Conservation (phyloP, 2,113 vertebrate species). For the Lagopus muta region DNA sequence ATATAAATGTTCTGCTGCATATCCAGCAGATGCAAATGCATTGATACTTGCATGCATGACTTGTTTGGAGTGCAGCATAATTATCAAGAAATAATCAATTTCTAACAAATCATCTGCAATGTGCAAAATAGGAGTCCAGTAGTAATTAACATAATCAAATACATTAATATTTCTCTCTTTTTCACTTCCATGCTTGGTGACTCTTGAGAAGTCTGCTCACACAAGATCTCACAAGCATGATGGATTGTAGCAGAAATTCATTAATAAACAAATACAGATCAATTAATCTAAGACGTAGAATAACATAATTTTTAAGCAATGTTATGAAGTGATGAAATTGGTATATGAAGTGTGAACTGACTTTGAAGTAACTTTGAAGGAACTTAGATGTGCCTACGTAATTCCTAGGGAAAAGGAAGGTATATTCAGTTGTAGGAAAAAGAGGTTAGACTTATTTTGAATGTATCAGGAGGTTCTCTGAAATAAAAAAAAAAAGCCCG, state of each 20-base stretch:
- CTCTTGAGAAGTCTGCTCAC: background rate
- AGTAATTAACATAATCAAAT: slow-evolving; percentile 65
- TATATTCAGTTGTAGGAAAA: background rate
- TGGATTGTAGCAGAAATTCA: slow-evolving; percentile 28
- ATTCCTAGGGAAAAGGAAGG: background rate
- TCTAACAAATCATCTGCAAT: slow-evolving; percentile 66
- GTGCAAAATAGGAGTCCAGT: slow-evolving; percentile 37
- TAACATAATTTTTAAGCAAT: background rate
- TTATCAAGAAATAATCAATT: slow-evolving; percentile 67
- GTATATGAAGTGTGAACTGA: background rate
- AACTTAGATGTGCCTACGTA: background rate
- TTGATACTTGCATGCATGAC: slow-evolving; percentile 12
- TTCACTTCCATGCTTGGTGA: background rate
- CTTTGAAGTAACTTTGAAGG: background rate
- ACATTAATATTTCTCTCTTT: background rate
- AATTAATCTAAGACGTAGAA: background rate
- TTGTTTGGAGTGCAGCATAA: slow-evolving; percentile 39
- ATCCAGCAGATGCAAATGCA: slow-evolving; percentile 54
- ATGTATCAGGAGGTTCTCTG: background rate
- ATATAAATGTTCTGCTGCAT: background rate
- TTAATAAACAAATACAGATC: slow-evolving; percentile 2
- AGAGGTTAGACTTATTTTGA: background rate
- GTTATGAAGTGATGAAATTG: background rate
- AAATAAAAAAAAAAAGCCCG: background rate
- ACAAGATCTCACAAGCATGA: background rate